These are phyloP conservation scores for Bovichtus variegatus DNA, from an alignment of 2,797 vertebrate species.

Conservation along the genomic window DNA sequence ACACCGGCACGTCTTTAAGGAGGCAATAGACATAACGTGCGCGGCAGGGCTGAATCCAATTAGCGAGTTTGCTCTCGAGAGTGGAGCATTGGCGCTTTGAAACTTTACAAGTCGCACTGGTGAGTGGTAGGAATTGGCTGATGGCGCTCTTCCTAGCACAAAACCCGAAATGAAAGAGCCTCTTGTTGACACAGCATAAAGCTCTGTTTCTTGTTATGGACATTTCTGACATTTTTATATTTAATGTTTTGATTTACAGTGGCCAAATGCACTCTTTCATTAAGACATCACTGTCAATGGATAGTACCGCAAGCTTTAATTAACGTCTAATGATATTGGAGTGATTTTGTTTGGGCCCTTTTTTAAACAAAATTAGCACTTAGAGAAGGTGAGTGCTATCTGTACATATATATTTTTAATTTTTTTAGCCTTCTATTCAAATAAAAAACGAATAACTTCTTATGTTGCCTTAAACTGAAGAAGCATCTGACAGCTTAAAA, in stretches of 20 bases:
- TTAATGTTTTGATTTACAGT: constrained; percentile 50
- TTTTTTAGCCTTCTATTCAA: constrained; percentile 39
- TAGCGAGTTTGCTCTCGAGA: constrained; percentile 65
- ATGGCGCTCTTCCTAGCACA: constrained; percentile 19
- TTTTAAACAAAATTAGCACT: constrained; percentile 64
- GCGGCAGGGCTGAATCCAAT: constrained; percentile 62
- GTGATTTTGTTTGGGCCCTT: constrained; percentile 68
- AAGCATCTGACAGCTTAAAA: constrained; percentile 52
- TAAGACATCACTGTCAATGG: constrained; percentile 47
- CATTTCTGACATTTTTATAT: constrained; percentile 39
- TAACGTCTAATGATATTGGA: constrained; percentile 60
- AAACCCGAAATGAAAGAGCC: constrained; percentile 50
- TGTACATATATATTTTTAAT: constrained; percentile 23
- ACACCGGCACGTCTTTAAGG: constrained; percentile 61
- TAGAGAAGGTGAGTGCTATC: constrained; percentile 50
- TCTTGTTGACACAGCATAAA: constrained; percentile 24
- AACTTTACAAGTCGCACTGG: constrained; percentile 49
- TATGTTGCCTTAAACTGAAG: constrained; percentile 44
- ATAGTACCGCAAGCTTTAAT: constrained; percentile 60
- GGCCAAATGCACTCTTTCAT: constrained; percentile 57
- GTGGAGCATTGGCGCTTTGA: constrained; percentile 26
- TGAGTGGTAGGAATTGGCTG: constrained; percentile 25
- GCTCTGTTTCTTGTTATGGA: constrained; percentile 23
- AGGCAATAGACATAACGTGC: constrained; percentile 53
- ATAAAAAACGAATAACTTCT: constrained; percentile 40